A percentile compares a stretch with the other conserved stretches of the same genome.
phyloP scores from a whole-genome alignment of 2,797 vertebrate species.

The Catharus ustulatus region DNA sequence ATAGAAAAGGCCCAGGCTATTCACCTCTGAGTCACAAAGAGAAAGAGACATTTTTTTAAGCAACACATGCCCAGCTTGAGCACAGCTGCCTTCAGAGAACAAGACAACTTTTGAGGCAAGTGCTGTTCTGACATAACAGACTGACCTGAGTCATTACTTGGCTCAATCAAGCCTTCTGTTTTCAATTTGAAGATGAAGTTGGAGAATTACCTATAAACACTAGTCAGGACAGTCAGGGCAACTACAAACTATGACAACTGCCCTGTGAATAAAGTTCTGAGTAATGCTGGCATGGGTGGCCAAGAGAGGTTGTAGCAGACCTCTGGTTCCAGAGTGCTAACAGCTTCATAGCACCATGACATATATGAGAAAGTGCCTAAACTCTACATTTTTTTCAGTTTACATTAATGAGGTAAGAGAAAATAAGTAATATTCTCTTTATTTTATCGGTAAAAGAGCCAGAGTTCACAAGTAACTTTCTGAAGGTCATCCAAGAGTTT shows the following conservation, averaged over 20 bases:
- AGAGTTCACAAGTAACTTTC: neutral
- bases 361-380: neutral
- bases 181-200: neutral
- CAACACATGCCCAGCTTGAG: neutral
- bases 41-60: constrained; percentile 6
- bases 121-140: constrained; percentile 26
- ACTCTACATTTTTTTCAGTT: neutral
- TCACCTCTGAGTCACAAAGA: constrained; percentile 60
- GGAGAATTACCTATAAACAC: neutral
- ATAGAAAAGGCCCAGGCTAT: constrained; percentile 9
- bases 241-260: neutral
- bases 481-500: neutral
- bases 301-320: neutral
- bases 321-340: neutral
- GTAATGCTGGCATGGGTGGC: neutral
- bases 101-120: neutral
- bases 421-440: neutral
- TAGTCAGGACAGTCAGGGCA: neutral
- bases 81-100: neutral
- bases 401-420: accelerated
- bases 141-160: constrained; percentile 18
- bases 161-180: neutral
- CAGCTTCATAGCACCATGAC: neutral
- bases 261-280: neutral
- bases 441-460: neutral